Percentiles rank a stretch among this genome's conserved stretches.
These are phyloP conservation scores for Cherax quadricarinatus DNA, from an alignment of 1,140 invertebrate species.

Conservation along the genomic window DNA sequence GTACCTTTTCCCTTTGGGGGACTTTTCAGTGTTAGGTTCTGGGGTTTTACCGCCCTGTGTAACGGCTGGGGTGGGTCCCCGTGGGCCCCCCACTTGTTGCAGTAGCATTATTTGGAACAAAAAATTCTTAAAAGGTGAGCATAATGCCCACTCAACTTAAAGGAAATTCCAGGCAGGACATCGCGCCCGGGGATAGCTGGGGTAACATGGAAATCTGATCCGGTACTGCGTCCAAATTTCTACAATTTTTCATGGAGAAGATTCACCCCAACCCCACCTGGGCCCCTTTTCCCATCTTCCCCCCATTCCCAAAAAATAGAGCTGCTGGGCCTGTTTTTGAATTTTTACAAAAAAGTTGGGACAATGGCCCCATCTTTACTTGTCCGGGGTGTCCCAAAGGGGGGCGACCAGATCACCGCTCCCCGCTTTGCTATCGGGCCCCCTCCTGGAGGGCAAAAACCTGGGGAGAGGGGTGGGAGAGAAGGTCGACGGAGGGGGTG, in stretches of 20 bases:
- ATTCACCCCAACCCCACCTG: slow-evolving; percentile 5
- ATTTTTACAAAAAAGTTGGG: slow-evolving; percentile 19
- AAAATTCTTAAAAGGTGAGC: too few relatives aligned
- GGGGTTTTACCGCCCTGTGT: not conserved
- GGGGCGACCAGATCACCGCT: not conserved
- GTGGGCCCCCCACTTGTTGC: not conserved
- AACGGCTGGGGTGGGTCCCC: not conserved
- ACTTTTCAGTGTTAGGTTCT: not conserved
- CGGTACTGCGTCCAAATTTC: not conserved
- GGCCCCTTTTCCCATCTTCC: not conserved
- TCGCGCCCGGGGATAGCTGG: not conserved
- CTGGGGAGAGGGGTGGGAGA: not conserved
- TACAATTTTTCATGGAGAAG: not conserved
- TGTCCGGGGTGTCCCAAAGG: slow-evolving; percentile 28
- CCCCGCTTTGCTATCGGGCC: slow-evolving; percentile 9
- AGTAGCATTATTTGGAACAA: not conserved
- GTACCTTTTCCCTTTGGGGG: not conserved
- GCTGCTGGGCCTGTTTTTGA: slow-evolving; percentile 25
- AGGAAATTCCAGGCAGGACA: not conserved
- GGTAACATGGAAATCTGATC: too few relatives aligned
- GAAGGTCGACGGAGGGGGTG: slow-evolving; percentile 1
- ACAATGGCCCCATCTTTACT: not conserved
- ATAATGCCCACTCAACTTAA: too few relatives aligned
- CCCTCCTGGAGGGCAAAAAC: not conserved
- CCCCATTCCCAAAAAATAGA: slow-evolving; percentile 14